Evolutionary conservation across 2,888 invertebrate genomes (phyloP), one percentile per base, ranked within the genome.

Genomic region (Hyppa rectilinea): DNA sequence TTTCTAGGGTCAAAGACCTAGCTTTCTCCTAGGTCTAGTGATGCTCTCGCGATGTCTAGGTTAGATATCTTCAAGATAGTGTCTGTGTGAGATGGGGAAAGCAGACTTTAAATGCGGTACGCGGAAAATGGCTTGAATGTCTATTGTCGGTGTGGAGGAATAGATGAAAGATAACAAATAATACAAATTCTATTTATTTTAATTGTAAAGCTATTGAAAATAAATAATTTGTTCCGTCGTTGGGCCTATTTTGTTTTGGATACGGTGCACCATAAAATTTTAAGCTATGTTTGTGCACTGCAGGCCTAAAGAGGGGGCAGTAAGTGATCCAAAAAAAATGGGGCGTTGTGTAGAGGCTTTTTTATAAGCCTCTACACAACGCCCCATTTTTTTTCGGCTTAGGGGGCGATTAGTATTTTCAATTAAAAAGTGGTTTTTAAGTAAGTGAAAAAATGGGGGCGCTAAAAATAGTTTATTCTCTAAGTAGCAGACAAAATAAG

Each of bases 1-100:
- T 84, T 83, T 83, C 84, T 83, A 83, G 74, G 80, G 78, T 83
- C 81, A 84, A 76, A 81, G 77, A 80, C 79, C 75, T 23, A 61
- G 62, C 82, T 83, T 83, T 83, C 83, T 74, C 76, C 47, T 69
- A 72, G 70, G 61, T 78, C 78, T 79, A n/a, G 68, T 40, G 75
- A 83, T 79, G 79, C 55, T 71, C 78, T 71, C 63, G 55, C 78
- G 52, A 50, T 67, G 53, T 26, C 75, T 78, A 66, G 31, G 29
- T 49, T 64, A 74, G 69, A 61, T 71, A 67, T 79, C 60, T 75
- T 65, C 43, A 65, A 38, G 63, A n/a, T 34, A 50, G 36, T 17
- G 36, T 58, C 47, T 29, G 4, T 10, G 5, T 14, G 34, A 70
- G 34, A 50, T 20, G 26, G 26, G 14, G 52, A 61, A 9, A 47